Evolutionary conservation across 2,797 vertebrate species (phyloP).

Genomic region (Halcyon smyrnensis): DNA sequence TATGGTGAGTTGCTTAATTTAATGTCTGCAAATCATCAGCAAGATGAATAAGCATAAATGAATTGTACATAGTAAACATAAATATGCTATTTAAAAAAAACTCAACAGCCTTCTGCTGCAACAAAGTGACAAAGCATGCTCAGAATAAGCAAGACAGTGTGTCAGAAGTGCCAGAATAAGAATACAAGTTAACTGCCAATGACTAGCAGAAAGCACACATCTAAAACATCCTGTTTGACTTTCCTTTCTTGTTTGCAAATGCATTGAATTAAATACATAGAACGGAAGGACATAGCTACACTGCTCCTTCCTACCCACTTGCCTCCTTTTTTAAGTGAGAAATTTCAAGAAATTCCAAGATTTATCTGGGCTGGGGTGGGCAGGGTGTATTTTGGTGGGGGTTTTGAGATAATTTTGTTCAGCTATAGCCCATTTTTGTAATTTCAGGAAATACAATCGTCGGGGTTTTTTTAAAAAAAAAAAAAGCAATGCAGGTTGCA

Average conservation of each 20-base stretch:
- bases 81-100: background rate
- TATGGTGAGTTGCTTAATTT: background rate
- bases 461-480: too few species aligned
- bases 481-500: background rate
- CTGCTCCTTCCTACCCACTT: background rate
- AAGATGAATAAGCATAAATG: background rate
- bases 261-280: background rate
- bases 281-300: background rate
- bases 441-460: background rate
- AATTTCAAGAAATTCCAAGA: background rate
- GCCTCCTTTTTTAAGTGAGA: background rate
- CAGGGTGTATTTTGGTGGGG: background rate
- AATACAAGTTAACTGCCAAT: background rate
- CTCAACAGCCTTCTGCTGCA: background rate
- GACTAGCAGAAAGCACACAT: background rate
- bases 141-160: background rate
- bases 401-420: background rate
- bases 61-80: background rate
- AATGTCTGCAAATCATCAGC: background rate
- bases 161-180: background rate
- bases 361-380: rapidly evolving
- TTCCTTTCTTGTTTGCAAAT: background rate
- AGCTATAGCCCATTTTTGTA: background rate
- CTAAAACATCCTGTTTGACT: background rate
- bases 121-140: background rate